phyloP scores from a whole-genome alignment of 2,888 invertebrate species.

The Diarsia mendica region DNA sequence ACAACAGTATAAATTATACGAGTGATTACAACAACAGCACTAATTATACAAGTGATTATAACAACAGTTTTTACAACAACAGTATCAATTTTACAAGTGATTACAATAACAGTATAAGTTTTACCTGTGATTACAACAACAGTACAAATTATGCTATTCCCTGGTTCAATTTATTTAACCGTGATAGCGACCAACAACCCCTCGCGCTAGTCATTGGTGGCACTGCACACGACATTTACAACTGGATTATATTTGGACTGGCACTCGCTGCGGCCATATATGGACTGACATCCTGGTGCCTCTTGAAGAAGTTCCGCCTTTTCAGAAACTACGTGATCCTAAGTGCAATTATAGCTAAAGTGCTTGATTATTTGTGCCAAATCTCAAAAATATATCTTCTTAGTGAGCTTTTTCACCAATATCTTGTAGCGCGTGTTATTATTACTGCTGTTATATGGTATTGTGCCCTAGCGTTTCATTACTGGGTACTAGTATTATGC shows the following conservation, averaged over 20 bases:
- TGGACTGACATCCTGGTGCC: constrained; percentile 38
- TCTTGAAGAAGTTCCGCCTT: constrained; percentile 30
- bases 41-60: neutral
- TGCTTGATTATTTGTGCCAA: neutral
- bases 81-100: neutral
- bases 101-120: too few species aligned
- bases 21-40: neutral
- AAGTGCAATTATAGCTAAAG: constrained; percentile 13
- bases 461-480: neutral
- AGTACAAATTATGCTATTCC: too few species aligned
- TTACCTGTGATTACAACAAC: too few species aligned
- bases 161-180: too few species aligned
- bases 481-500: constrained; percentile 24
- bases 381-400: neutral
- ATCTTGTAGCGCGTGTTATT: neutral
- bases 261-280: constrained; percentile 1
- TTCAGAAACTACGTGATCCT: constrained; percentile 35
- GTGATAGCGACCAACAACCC: neutral
- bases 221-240: neutral
- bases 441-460: neutral
- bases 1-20: too few species aligned
- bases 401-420: neutral
- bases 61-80: neutral
- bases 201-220: neutral
- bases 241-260: neutral